Percentiles rank a stretch among this genome's conserved stretches.
phyloP scores from a whole-genome alignment of 2,888 invertebrate species.

The Microctonus brassicae region DNA sequence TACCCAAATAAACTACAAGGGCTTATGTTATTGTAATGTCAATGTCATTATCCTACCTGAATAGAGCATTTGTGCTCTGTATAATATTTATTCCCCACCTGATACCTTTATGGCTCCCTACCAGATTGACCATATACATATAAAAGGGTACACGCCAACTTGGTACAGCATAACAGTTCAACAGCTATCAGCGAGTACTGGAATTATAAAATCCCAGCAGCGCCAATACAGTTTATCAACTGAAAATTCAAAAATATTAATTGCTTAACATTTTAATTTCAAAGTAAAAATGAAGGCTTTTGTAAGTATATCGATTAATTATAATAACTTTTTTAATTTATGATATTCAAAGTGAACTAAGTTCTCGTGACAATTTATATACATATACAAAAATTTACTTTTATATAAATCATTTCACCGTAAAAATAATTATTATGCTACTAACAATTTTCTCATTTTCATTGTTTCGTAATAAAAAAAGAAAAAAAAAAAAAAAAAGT shows the following conservation, averaged over 20 bases:
- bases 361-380: no score
- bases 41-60: constrained; percentile 60
- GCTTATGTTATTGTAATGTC: constrained; percentile 56
- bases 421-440: constrained; percentile 32
- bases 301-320: constrained; percentile 50
- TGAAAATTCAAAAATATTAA: constrained; percentile 14
- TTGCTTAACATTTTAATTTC: neutral
- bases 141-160: constrained; percentile 58
- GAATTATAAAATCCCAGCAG: constrained; percentile 57
- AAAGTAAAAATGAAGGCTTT: constrained; percentile 52
- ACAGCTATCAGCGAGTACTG: constrained; percentile 64
- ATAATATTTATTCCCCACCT: constrained; percentile 55
- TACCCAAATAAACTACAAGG: constrained; percentile 17
- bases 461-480: constrained; percentile 26
- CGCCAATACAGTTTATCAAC: constrained; percentile 45
- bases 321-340: no score
- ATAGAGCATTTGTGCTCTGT: constrained; percentile 53
- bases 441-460: no score
- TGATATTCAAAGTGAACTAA: neutral
- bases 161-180: constrained; percentile 59
- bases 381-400: constrained; percentile 11
- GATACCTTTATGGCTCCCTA: constrained; percentile 59
- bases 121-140: constrained; percentile 57
- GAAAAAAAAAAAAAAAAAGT: constrained; percentile 28
- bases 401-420: constrained; percentile 36